phyloP scores from a whole-genome alignment of 2,113 vertebrate species.

The Calyptomena viridis region DNA sequence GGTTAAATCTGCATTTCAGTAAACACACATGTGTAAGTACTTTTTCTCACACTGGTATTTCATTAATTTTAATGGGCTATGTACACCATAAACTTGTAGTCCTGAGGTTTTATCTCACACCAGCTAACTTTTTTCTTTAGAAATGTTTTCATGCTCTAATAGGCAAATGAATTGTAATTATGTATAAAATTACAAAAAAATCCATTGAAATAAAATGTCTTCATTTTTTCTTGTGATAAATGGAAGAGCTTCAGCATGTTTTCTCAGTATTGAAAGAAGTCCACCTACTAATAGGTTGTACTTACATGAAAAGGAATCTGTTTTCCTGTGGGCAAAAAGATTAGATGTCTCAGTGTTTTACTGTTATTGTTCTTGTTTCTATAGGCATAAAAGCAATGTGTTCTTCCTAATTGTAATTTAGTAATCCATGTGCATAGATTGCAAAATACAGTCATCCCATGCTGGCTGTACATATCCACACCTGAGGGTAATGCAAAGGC shows the following conservation, averaged over 20 bases:
- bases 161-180: background rate
- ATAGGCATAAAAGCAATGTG: background rate
- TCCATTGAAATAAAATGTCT: background rate
- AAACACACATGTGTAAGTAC: background rate
- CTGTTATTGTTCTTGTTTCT: background rate
- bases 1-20: background rate
- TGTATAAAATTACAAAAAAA: background rate
- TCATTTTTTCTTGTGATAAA: background rate
- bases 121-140: background rate
- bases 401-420: background rate
- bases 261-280: background rate
- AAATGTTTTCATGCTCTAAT: background rate
- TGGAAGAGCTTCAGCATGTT: background rate
- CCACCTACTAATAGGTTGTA: background rate
- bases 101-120: background rate
- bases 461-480: background rate
- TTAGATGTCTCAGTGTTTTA: background rate
- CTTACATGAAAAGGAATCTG: background rate
- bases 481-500: constrained; percentile 78
- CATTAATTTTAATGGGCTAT: background rate
- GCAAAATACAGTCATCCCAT: background rate
- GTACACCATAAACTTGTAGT: background rate
- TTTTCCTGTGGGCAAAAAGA: background rate
- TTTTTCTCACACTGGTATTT: background rate
- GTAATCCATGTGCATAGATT: background rate